Base-by-base conservation (phyloP, 1,140 invertebrate species). In the Oppia nitens region DNA sequence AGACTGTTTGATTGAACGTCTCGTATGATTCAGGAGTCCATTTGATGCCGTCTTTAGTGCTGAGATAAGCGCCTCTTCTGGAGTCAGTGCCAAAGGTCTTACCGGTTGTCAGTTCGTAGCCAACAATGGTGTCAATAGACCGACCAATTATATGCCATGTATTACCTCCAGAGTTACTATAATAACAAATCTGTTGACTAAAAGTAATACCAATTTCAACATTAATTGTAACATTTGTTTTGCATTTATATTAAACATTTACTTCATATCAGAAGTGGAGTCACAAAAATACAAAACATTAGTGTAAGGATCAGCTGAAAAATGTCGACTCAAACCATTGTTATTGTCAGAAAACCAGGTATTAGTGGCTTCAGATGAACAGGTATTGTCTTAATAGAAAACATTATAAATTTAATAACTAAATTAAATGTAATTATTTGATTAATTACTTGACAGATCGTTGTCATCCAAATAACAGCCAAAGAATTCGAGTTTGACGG, bases 281-380 rank as follows among this genome's bases (percentile, higher is more conserved):
- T 64, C 63, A 24, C 63, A 64, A 47, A 62, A 64, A 32, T 64
- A 64, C 32, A 60, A 45, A 14, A 64, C 59, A 49, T 64, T 58
- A 29, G 47, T 64, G 23, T 40, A 47, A 3, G 40, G 28, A 40
- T 64, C 63, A 17, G 61, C 60, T 12, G 63, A 58, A 40, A 64
- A 59, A 40, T 62, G 63, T 20, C 63, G 53, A 49, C 49, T 55
- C 17, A 32, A 49, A 52, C 51, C 53, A 53, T 57, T 60, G 48
- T 57, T 58, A 52, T 64, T 60, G 27, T 64, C 63, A 23, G 55
- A 61, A 52, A 55, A 64, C 54, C 60, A 60, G 25, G 63, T 64
- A 14, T 55, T 23, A 25, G n/a, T n/a, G 24, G 49, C 25, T 20
- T 25, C 25, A 2, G 20, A n/a, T 23, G 24, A n/a, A 56, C 17